phyloP scores from a whole-genome alignment of 1,140 invertebrate species.

The Ceratosolen fusciceps region DNA sequence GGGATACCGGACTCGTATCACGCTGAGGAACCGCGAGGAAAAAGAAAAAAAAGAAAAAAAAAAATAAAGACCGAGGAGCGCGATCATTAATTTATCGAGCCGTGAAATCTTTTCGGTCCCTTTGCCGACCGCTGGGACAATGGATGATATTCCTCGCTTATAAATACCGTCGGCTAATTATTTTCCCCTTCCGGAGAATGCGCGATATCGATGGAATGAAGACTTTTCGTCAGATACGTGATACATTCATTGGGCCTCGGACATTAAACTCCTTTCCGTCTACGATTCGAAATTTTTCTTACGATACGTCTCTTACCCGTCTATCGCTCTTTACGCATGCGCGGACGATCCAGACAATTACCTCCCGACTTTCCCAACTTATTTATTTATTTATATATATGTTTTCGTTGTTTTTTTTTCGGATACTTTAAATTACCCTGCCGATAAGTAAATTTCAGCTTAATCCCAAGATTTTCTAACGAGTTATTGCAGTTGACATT shows the following conservation, averaged over 20 bases:
- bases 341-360: too few relatives aligned
- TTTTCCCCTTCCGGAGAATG: neutral
- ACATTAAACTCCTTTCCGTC: neutral
- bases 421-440: too few relatives aligned
- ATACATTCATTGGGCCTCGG: too few relatives aligned
- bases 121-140: slow-evolving; percentile 11
- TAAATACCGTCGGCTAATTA: neutral
- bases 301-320: too few relatives aligned
- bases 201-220: neutral
- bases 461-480: neutral
- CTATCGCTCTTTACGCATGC: too few relatives aligned
- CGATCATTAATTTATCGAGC: slow-evolving; percentile 41
- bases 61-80: too few relatives aligned
- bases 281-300: neutral
- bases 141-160: slow-evolving; percentile 21
- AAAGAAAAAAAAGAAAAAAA: too few relatives aligned
- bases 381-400: too few relatives aligned
- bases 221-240: neutral
- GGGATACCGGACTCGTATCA: neutral
- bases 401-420: too few relatives aligned
- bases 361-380: too few relatives aligned
- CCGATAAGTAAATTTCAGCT: too few relatives aligned
- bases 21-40: neutral
- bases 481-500: neutral
- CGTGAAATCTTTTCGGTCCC: slow-evolving; percentile 28